phyloP scores from a whole-genome alignment of 2,888 invertebrate genomes.

The Nomada ruficornis region DNA sequence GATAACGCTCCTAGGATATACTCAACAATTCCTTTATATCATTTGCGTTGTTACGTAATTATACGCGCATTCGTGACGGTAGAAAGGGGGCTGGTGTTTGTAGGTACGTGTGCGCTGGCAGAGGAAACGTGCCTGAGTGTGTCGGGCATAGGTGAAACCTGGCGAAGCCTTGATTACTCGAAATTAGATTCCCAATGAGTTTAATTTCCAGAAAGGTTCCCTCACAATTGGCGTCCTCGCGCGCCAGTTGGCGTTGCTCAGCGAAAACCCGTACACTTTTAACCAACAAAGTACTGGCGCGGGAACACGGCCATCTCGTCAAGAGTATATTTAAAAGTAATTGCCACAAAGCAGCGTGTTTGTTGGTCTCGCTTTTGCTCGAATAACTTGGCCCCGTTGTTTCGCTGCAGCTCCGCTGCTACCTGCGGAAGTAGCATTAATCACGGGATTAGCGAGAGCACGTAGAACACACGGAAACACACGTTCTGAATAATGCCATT shows the following conservation, averaged over 20 bases:
- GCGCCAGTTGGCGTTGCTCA: conserved; percentile 45
- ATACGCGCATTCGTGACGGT: conserved; percentile 54
- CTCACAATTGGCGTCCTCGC: conserved; percentile 67
- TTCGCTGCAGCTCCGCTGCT: conserved; percentile 31
- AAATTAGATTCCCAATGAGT: conserved; percentile 71
- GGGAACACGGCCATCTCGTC: conserved; percentile 34
- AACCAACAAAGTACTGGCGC: conserved; percentile 43
- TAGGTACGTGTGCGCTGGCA: not conserved
- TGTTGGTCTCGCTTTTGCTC: conserved; percentile 44
- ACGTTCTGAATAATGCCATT: conserved; percentile 46
- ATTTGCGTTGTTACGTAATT: conserved; percentile 60
- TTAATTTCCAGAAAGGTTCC: conserved; percentile 69
- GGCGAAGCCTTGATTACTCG: conserved; percentile 69
- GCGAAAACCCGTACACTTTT: conserved; percentile 55
- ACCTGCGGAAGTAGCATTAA: conserved; percentile 52
- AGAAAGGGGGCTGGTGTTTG: conserved; percentile 14
- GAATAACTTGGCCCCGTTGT: conserved; percentile 52
- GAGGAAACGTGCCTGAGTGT: conserved; percentile 34
- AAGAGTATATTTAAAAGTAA: conserved; percentile 64
- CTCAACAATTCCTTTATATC: conserved; percentile 60
- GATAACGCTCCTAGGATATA: conserved; percentile 33
- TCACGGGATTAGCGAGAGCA: conserved; percentile 58
- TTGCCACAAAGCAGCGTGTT: conserved; percentile 60
- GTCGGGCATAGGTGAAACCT: conserved; percentile 60
- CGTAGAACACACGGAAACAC: conserved; percentile 44